Evolutionary conservation across 2,888 invertebrate genomes (phyloP).

Genomic region (Oscheius sp.): DNA sequence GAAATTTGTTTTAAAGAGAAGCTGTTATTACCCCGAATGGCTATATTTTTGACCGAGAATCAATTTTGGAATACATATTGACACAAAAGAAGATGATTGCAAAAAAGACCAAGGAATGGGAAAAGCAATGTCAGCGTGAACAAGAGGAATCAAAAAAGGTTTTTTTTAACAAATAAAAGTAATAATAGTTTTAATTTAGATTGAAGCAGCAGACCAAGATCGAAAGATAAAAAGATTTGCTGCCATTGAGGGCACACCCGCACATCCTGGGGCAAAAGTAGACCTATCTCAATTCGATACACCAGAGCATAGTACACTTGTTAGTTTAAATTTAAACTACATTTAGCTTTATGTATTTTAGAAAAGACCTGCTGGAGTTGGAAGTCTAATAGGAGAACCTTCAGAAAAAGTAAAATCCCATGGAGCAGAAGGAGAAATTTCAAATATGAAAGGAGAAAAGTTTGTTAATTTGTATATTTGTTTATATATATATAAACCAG

Average conservation of each 20-base stretch:
- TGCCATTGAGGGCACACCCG: conserved; percentile 36
- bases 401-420: conserved; percentile 52
- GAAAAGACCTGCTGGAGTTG: conserved; percentile 38
- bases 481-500: conserved; percentile 3
- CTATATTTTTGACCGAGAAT: conserved; percentile 93
- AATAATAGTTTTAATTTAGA: not conserved
- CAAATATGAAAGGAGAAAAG: conserved; percentile 51
- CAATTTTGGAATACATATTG: conserved; percentile 91
- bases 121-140: conserved; percentile 71
- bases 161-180: not conserved
- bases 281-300: conserved; percentile 21
- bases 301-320: conserved; percentile 13
- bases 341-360: conserved; percentile 5
- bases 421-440: conserved; percentile 52
- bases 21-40: conserved; percentile 78
- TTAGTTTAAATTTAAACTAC: not conserved
- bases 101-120: conserved; percentile 88
- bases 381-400: conserved; percentile 41
- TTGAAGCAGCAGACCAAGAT: conserved; percentile 5
- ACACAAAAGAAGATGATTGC: conserved; percentile 90
- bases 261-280: conserved; percentile 46
- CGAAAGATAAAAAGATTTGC: conserved; percentile 27
- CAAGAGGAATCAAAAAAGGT: conserved; percentile 43
- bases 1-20: not conserved
- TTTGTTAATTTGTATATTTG: not conserved